Percentiles rank a stretch among this genome's conserved stretches.
Evolutionary conservation across 2,113 vertebrate genomes (phyloP).

Genomic region (Procavia capensis): DNA sequence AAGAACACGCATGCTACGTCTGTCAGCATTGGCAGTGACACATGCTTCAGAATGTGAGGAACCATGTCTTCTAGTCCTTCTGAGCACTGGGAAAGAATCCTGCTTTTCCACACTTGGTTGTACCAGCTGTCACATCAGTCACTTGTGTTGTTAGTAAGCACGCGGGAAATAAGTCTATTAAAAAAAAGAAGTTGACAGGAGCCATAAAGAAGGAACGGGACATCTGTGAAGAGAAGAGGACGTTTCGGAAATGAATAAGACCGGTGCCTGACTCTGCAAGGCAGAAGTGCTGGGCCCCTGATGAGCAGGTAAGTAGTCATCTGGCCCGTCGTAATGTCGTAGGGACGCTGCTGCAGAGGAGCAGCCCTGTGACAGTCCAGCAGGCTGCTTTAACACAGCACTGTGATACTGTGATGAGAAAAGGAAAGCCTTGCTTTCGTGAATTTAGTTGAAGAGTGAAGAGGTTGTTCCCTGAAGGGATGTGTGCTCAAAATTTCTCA

Average conservation of each 20-base stretch:
- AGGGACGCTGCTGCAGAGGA: background rate
- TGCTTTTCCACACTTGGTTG: slow-evolving; percentile 46
- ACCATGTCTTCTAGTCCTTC: slow-evolving; percentile 56
- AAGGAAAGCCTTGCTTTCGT: background rate
- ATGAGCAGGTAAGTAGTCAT: background rate
- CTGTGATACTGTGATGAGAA: background rate
- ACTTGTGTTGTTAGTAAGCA: background rate
- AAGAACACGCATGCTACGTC: slow-evolving; percentile 46
- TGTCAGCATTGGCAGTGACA: slow-evolving; percentile 21
- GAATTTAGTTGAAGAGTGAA: slow-evolving; percentile 8
- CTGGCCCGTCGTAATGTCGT: background rate
- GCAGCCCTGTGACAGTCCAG: rapidly evolving
- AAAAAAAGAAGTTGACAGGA: slow-evolving; percentile 65
- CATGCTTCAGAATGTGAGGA: slow-evolving; percentile 45
- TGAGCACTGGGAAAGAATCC: slow-evolving; percentile 25
- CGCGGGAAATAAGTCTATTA: background rate
- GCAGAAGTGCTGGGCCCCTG: background rate
- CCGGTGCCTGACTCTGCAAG: background rate
- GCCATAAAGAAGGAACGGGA: background rate
- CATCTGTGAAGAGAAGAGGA: slow-evolving; percentile 17
- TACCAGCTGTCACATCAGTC: slow-evolving; percentile 49
- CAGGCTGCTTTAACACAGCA: background rate
- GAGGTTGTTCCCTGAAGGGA: background rate
- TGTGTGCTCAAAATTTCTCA: background rate
- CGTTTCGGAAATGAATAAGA: slow-evolving; percentile 44